These are phyloP conservation scores for Agrotis puta DNA, from an alignment of 2,888 invertebrate species.

Conservation along the genomic window DNA sequence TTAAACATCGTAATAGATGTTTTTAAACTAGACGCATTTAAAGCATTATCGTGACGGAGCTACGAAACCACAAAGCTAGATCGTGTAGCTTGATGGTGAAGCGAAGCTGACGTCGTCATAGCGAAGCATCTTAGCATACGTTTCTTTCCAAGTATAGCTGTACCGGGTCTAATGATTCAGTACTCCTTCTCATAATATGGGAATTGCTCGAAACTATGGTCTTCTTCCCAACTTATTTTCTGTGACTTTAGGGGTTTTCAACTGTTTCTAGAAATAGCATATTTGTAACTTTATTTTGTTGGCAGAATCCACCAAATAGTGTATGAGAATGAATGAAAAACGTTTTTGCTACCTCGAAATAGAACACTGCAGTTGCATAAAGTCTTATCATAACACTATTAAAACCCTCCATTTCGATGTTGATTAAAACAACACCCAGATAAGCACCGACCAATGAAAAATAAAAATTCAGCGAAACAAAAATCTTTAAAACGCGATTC, in stretches of 20 bases:
- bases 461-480: conserved; percentile 37
- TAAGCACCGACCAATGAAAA: conserved; percentile 30
- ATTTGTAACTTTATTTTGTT: background rate
- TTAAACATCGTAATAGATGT: too few relatives aligned
- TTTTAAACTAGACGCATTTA: too few relatives aligned
- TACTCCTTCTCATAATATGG: too few relatives aligned
- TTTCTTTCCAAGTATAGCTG: background rate
- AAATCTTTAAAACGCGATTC: conserved; percentile 51
- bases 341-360: background rate
- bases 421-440: conserved; percentile 34
- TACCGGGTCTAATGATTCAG: too few relatives aligned
- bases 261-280: background rate
- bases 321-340: background rate
- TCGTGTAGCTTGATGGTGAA: background rate
- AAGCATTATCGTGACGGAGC: too few relatives aligned
- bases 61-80: background rate
- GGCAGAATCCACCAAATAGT: background rate
- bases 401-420: conserved; percentile 26
- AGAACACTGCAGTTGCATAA: background rate
- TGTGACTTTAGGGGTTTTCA: too few relatives aligned
- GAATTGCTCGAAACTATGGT: too few relatives aligned
- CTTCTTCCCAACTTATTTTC: background rate
- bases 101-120: too few relatives aligned
- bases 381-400: background rate
- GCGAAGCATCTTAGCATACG: background rate